A percentile compares a stretch with the other conserved stretches of the same genome.
phyloP scores from a whole-genome alignment of 2,797 vertebrate genomes.

The Schizopygopsis pylzovi region DNA sequence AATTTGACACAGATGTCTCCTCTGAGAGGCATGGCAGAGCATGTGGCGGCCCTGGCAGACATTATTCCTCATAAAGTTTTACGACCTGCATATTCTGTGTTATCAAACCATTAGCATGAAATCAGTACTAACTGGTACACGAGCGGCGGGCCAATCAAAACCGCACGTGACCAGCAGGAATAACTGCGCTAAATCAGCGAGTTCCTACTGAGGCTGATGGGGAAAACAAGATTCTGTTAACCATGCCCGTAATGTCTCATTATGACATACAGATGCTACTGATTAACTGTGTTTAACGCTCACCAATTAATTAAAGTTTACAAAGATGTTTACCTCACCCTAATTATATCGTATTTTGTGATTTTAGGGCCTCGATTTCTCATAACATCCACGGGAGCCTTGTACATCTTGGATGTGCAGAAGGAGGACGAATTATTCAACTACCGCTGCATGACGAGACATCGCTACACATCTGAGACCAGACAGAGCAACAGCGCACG shows the following conservation, averaged over 20 bases:
- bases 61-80: slow-evolving; percentile 74
- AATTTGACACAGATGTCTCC: slow-evolving; percentile 68
- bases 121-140: slow-evolving; percentile 71
- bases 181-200: slow-evolving; percentile 65
- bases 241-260: slow-evolving; percentile 39
- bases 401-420: slow-evolving; percentile 99
- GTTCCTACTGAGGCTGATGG: slow-evolving; percentile 34
- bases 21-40: slow-evolving; percentile 58
- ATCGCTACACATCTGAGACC: slow-evolving; percentile 97
- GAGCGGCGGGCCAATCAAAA: slow-evolving; percentile 72
- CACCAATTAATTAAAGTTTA: slow-evolving; percentile 31
- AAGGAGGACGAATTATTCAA: slow-evolving; percentile 98
- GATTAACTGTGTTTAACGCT: slow-evolving; percentile 51
- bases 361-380: slow-evolving; percentile 97
- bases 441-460: slow-evolving; percentile 97
- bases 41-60: slow-evolving; percentile 53
- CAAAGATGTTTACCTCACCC: slow-evolving; percentile 2
- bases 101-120: slow-evolving; percentile 75
- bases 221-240: slow-evolving; percentile 49
- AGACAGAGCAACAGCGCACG: slow-evolving; percentile 98
- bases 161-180: slow-evolving; percentile 67
- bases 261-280: slow-evolving; percentile 37
- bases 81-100: slow-evolving; percentile 68
- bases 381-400: slow-evolving; percentile 98
- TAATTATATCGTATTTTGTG: slow-evolving; percentile 8